Conservation (phyloP, 2,797 vertebrate genomes). For the Hoplostethus atlanticus region DNA sequence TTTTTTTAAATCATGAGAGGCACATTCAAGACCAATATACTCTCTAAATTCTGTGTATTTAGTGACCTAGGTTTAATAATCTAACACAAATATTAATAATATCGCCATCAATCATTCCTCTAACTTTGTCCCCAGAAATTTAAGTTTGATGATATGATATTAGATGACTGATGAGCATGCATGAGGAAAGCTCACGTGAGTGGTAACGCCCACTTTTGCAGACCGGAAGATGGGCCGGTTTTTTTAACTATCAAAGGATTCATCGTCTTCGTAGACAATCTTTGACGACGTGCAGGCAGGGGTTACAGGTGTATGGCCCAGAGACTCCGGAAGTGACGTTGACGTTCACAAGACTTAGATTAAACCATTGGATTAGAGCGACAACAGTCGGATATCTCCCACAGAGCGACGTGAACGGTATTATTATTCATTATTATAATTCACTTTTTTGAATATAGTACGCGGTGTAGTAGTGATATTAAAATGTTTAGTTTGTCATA, state of each 20-base stretch:
- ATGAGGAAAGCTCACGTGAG: too few relatives aligned
- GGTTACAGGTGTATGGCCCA: constrained; percentile 73
- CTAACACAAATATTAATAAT: too few relatives aligned
- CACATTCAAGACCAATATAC: too few relatives aligned
- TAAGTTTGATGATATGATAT: too few relatives aligned
- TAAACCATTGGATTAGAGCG: constrained; percentile 55
- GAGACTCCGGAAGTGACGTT: constrained; percentile 82
- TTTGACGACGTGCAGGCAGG: constrained; percentile 21
- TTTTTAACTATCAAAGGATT: not conserved
- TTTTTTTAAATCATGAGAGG: too few relatives aligned
- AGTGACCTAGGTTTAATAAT: too few relatives aligned
- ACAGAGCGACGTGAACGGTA: constrained; percentile 62
- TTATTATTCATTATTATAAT: not conserved
- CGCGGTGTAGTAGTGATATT: rapidly evolving
- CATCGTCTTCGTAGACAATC: constrained; percentile 56
- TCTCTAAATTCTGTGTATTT: too few relatives aligned
- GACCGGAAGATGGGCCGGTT: too few relatives aligned
- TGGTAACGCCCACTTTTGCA: too few relatives aligned
- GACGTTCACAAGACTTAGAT: constrained; percentile 60
- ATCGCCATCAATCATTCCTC: too few relatives aligned
- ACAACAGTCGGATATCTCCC: constrained; percentile 36
- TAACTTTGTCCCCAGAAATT: too few relatives aligned
- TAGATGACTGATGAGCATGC: too few relatives aligned
- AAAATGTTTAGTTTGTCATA: rapidly evolving
- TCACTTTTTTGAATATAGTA: not conserved